Evolutionary conservation across 2,113 vertebrate genomes (phyloP), one percentile per base, ranked within the genome.

Genomic region (Hemiprocne comata): DNA sequence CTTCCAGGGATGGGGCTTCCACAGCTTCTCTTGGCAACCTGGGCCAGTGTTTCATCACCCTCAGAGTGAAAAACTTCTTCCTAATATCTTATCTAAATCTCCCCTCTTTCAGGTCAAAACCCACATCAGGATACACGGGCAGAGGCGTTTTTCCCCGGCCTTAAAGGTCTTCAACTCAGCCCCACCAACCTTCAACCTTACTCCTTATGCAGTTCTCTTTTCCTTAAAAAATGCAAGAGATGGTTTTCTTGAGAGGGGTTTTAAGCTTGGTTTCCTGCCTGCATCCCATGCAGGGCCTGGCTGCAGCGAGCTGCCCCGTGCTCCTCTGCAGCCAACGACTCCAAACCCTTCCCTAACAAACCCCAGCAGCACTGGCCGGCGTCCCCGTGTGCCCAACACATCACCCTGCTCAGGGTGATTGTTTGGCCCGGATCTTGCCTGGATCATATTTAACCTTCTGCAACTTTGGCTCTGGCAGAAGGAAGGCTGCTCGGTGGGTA

Each of bases 401-500:
- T 44, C 55, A 60, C 72, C 55, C 40, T 54, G 93, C 71, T 71
- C 72, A 0, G 0, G 57, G 17, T 1, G 3, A 75, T 72, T 85
- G 82, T 58, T 75, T 18, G 0, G 34, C 78, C 60, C 6, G 1
- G 74, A 55, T 91, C 72, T 64, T 34, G 83, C 84, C 48, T 2
- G 4, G 36, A 65, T 75, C 77, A 26, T 78, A 81, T 93, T 84
- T 89, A 94, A 94, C 91, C 86, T 78, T 48, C 44, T n/a, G 60
- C 75, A 46, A 25, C 82, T 58, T 40, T 3, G 70, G 93, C 89
- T 44, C 51, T 23, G 61, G 79, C 73, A 81, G 73, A 64, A 24
- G 65, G 25, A 42, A 93, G 95, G 70, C 70, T 44, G 77, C 91
- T 77, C 77, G 3, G 66, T 77, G 89, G 91, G 94, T 89, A 71